These are phyloP conservation scores for Macrotis lagotis DNA, from an alignment of 2,113 vertebrate genomes.

Conservation along the genomic window DNA sequence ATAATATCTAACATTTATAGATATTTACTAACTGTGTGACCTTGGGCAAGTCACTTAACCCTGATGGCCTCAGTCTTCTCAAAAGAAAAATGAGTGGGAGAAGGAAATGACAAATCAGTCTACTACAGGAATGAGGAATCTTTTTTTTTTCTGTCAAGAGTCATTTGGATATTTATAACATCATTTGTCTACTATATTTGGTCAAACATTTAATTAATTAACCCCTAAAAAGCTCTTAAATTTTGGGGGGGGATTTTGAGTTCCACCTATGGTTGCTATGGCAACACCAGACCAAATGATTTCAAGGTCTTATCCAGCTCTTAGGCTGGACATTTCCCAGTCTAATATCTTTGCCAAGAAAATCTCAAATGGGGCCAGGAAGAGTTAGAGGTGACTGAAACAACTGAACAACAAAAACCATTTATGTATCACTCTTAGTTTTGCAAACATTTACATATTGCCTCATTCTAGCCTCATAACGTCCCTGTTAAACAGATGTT, in stretches of 20 bases:
- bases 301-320: too few species aligned
- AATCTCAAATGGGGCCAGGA: neutral
- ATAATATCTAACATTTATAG: neutral
- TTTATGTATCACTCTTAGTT: neutral
- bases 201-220: too few species aligned
- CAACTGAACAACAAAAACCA: neutral
- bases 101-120: neutral
- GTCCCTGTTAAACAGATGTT: neutral
- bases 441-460: neutral
- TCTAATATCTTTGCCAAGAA: too few species aligned
- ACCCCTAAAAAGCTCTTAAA: too few species aligned
- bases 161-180: too few species aligned
- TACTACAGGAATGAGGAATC: too few species aligned
- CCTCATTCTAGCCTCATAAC: neutral
- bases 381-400: neutral
- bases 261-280: too few species aligned
- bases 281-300: too few species aligned
- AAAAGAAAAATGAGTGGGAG: neutral
- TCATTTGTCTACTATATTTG: too few species aligned
- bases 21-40: neutral
- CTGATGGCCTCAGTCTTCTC: neutral
- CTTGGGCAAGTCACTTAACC: neutral
- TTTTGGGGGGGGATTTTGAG: too few species aligned
- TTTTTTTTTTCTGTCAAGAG: too few species aligned
- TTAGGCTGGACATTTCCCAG: too few species aligned